A percentile compares a stretch with the other conserved stretches of the same genome.
Conservation (phyloP, 30 jellyfish, hydroid and myxozoan species). For the Turritopsis rubra region DNA sequence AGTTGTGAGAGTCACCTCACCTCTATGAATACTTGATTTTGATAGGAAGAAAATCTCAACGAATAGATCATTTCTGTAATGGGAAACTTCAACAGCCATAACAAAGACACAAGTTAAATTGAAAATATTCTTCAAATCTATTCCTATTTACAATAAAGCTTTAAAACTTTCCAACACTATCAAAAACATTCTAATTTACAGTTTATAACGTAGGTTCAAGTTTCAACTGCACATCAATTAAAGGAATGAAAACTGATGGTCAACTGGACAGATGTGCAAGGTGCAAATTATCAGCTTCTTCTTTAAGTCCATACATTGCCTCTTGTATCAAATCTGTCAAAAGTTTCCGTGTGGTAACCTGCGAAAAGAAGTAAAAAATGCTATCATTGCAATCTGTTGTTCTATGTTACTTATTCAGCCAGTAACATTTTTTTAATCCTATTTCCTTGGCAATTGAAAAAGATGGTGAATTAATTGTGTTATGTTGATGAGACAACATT, state of each 20-base stretch:
- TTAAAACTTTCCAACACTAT: neutral
- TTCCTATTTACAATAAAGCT: neutral
- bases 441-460: too few relatives aligned
- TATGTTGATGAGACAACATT: too few relatives aligned
- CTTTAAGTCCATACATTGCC: neutral
- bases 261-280: neutral
- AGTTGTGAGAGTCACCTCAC: too few relatives aligned
- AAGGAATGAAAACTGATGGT: neutral
- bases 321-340: neutral
- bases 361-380: neutral
- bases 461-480: too few relatives aligned
- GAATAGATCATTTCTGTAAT: too few relatives aligned
- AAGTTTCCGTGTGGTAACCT: neutral
- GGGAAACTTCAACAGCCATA: too few relatives aligned
- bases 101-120: neutral
- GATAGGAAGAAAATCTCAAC: too few relatives aligned
- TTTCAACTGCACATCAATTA: neutral
- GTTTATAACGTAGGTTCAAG: neutral
- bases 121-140: neutral
- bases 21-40: too few relatives aligned
- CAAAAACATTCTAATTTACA: neutral
- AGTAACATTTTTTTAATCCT: too few relatives aligned
- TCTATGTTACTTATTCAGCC: too few relatives aligned
- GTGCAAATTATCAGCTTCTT: neutral
- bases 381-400: too few relatives aligned